These are phyloP conservation scores for Phragmatobia fuliginosa DNA, from an alignment of 2,888 invertebrate species.

Conservation along the genomic window DNA sequence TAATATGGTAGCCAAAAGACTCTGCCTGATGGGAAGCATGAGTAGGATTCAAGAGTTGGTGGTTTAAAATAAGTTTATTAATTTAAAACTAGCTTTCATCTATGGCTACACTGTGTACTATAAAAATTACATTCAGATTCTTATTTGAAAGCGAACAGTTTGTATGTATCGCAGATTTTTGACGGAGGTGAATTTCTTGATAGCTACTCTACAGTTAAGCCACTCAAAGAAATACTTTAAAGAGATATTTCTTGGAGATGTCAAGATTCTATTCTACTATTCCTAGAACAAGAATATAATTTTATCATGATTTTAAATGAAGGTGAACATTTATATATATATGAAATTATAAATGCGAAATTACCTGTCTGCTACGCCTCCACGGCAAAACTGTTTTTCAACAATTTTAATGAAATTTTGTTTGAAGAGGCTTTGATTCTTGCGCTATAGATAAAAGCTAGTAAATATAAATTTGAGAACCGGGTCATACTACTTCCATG, in stretches of 20 bases:
- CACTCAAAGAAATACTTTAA: neutral
- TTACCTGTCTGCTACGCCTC: neutral
- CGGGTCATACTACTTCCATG: neutral
- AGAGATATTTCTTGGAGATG: no score
- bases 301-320: neutral
- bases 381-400: neutral
- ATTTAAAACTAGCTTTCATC: neutral
- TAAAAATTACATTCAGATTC: neutral
- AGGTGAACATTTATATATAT: neutral
- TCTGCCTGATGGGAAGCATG: no score
- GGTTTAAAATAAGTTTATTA: no score
- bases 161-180: neutral
- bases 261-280: neutral
- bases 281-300: neutral
- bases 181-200: neutral
- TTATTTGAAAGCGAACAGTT: neutral
- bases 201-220: neutral
- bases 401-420: neutral
- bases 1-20: no score
- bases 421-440: neutral
- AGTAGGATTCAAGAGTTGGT: no score
- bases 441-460: neutral
- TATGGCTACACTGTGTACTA: neutral
- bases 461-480: neutral
- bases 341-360: neutral